phyloP scores from a whole-genome alignment of 2,113 vertebrate genomes.

The Sisor rabdophorus region DNA sequence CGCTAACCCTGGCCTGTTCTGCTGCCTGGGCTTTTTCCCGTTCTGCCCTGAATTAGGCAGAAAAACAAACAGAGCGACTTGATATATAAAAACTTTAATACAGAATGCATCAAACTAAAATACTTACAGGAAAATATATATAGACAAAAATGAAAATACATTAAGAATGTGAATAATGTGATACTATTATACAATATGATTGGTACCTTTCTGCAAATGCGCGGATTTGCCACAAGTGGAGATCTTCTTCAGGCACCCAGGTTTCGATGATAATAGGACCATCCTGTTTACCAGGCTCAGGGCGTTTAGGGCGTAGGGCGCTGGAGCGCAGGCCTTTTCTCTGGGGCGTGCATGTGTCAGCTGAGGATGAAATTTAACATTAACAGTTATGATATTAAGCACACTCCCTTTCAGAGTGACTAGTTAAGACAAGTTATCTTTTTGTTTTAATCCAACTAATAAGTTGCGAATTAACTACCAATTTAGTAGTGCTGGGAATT shows the following conservation, averaged over 20 bases:
- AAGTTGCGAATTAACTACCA: too few relatives aligned
- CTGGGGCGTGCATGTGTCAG: slow-evolving; percentile 91
- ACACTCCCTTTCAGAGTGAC: too few relatives aligned
- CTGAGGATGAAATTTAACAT: background rate
- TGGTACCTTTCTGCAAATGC: slow-evolving; percentile 93
- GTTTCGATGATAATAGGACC: slow-evolving; percentile 95
- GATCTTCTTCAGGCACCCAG: slow-evolving; percentile 95
- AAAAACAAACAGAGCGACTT: background rate
- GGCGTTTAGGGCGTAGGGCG: slow-evolving; percentile 92
- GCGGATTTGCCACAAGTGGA: slow-evolving; percentile 98
- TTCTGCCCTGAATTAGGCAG: slow-evolving; percentile 75
- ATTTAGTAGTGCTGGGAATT: too few relatives aligned
- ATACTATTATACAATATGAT: background rate
- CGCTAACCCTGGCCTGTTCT: slow-evolving; percentile 86
- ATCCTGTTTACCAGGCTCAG: slow-evolving; percentile 92
- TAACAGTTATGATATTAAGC: too few relatives aligned
- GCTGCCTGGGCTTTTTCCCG: slow-evolving; percentile 90
- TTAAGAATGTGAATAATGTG: background rate
- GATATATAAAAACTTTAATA: background rate
- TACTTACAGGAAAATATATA: background rate
- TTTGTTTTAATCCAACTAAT: too few relatives aligned
- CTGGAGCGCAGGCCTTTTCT: slow-evolving; percentile 85
- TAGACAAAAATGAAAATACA: background rate
- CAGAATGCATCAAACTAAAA: background rate
- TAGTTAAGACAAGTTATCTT: too few relatives aligned